A percentile compares a stretch with the other conserved stretches of the same genome.
These are phyloP conservation scores for Equus przewalskii DNA, from an alignment of 2,113 vertebrate species.

Conservation along the genomic window DNA sequence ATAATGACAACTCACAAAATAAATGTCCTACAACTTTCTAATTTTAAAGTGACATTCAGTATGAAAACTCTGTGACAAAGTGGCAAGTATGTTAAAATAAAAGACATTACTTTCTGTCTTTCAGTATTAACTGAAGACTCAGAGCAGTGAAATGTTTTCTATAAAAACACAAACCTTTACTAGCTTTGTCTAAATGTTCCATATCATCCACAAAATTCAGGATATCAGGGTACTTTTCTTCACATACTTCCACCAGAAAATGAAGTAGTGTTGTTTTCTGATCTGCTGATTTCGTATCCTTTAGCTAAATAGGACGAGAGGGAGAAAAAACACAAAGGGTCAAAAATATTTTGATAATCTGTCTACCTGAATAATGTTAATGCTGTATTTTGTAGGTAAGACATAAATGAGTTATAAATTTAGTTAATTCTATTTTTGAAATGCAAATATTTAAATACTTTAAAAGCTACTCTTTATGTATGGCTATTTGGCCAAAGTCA, in stretches of 20 bases:
- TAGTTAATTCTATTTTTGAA: conserved; percentile 21
- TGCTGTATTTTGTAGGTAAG: neutral
- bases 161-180: conserved; percentile 91
- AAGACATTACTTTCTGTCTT: conserved; percentile 10
- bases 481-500: conserved; percentile 26
- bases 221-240: conserved; percentile 94
- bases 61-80: conserved; percentile 17
- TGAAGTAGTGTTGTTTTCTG: conserved; percentile 96
- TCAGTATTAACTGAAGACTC: neutral
- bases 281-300: conserved; percentile 96
- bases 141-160: neutral
- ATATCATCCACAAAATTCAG: conserved; percentile 94
- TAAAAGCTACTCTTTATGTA: neutral
- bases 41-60: conserved; percentile 30
- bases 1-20: neutral
- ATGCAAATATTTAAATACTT: conserved; percentile 48
- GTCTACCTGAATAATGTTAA: conserved; percentile 39
- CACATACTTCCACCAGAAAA: conserved; percentile 96
- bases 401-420: conserved; percentile 48
- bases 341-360: conserved; percentile 44
- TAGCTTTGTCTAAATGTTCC: conserved; percentile 96
- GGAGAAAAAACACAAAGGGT: neutral
- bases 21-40: neutral
- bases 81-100: conserved; percentile 6
- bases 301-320: conserved; percentile 88